Evolutionary conservation across 2,113 vertebrate species (phyloP).

Genomic region (Neolamprologus sp.): DNA sequence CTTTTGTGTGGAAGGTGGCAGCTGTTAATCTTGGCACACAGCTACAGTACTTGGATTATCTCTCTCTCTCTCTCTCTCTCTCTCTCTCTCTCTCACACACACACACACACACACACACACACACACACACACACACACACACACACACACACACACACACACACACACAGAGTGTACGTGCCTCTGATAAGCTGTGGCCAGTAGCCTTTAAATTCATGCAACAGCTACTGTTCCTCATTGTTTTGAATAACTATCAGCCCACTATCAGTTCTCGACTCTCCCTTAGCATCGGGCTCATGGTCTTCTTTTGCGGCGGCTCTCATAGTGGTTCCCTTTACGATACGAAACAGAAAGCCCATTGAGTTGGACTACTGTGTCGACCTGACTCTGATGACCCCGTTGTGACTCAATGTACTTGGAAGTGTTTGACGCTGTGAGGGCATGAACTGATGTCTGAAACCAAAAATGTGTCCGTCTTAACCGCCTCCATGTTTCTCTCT

Average conservation of each 20-base stretch:
- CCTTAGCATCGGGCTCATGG: not conserved
- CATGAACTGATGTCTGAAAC: not conserved
- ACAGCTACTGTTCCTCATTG: constrained; percentile 25
- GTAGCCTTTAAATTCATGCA: constrained; percentile 24
- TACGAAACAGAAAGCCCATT: constrained; percentile 24
- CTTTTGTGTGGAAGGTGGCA: constrained; percentile 63
- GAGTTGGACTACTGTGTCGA: not conserved
- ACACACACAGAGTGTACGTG: not conserved
- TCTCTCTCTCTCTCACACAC: not conserved
- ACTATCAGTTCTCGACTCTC: not conserved
- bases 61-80: too few species aligned
- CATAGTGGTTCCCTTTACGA: not conserved
- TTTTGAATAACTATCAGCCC: constrained; percentile 22
- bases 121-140: not conserved
- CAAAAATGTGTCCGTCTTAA: not conserved
- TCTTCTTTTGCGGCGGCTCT: not conserved
- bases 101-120: not conserved
- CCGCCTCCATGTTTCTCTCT: not conserved
- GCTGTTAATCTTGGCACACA: constrained; percentile 65
- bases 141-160: not conserved
- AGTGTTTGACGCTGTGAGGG: not conserved
- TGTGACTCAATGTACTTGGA: constrained; percentile 7
- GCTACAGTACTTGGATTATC: constrained; percentile 25
- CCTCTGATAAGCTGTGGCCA: constrained; percentile 16
- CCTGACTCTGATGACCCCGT: not conserved